A percentile compares a stretch with the other conserved stretches of the same genome.
Conservation (phyloP, 2,113 vertebrate species). For the Microcebus murinus region DNA sequence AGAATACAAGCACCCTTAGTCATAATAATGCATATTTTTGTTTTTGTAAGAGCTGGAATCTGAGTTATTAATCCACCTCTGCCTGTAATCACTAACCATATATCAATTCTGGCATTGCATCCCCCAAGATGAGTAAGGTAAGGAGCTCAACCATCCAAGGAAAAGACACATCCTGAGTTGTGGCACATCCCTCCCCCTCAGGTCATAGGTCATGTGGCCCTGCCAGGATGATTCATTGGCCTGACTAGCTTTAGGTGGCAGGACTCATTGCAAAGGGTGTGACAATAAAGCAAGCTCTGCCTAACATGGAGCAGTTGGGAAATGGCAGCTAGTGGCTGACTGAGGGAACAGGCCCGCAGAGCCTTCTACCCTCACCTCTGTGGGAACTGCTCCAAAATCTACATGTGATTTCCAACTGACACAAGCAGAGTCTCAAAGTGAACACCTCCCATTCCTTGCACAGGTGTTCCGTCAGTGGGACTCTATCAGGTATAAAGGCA, state of each 20-base stretch:
- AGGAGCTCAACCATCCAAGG: not conserved
- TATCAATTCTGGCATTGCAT: not conserved
- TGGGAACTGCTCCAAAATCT: not conserved
- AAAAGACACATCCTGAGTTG: not conserved
- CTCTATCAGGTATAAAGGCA: slow-evolving; percentile 16
- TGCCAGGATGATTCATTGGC: not conserved
- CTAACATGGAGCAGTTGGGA: not conserved
- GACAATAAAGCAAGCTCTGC: not conserved
- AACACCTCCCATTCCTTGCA: not conserved
- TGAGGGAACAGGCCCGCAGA: not conserved
- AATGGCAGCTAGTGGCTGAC: not conserved
- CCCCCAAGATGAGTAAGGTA: not conserved
- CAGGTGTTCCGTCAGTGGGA: slow-evolving; percentile 23
- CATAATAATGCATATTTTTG: not conserved
- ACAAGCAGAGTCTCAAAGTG: not conserved
- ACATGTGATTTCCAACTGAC: not conserved
- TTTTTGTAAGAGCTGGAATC: not conserved
- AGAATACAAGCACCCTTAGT: not conserved
- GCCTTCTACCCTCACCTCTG: not conserved
- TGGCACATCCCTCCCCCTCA: not conserved
- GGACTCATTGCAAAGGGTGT: not conserved
- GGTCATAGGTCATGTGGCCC: not conserved
- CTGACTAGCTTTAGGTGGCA: not conserved
- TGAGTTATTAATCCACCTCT: not conserved
- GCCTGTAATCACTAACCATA: not conserved